Conservation (phyloP, 2,888 invertebrate species). For the Drosophila tripunctata region DNA sequence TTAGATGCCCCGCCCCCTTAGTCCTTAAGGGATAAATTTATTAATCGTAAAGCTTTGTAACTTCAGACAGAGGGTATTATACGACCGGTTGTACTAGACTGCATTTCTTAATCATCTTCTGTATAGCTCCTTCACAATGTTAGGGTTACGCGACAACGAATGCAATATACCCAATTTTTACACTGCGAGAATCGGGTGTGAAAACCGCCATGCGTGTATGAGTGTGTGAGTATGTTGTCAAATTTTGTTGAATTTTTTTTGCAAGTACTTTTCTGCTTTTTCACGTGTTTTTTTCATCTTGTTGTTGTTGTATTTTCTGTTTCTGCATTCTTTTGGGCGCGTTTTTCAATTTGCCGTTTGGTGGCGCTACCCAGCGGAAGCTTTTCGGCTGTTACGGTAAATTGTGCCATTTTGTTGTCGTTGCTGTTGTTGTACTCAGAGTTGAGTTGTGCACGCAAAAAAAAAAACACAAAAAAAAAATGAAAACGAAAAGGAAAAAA, state of each 20-base stretch:
- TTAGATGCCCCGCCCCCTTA: too few species aligned
- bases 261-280: constrained; percentile 4
- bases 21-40: too few species aligned
- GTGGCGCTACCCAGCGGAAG: constrained; percentile 72
- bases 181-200: not conserved
- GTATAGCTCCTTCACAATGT: too few species aligned
- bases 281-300: not conserved
- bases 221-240: not conserved
- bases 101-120: too few species aligned
- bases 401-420: constrained; percentile 28
- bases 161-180: not conserved
- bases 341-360: constrained; percentile 16
- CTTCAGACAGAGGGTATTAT: too few species aligned
- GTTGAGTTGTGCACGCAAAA: constrained; percentile 12
- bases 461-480: not conserved
- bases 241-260: constrained; percentile 1
- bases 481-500: not conserved
- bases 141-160: too few species aligned
- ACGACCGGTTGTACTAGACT: too few species aligned
- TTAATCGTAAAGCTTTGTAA: too few species aligned
- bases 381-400: constrained; percentile 45
- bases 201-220: not conserved
- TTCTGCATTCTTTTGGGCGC: not conserved
- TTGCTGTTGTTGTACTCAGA: not conserved
- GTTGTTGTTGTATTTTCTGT: not conserved